Evolutionary conservation across 2,113 vertebrate species (phyloP).

Genomic region (Lipophrys pholis): DNA sequence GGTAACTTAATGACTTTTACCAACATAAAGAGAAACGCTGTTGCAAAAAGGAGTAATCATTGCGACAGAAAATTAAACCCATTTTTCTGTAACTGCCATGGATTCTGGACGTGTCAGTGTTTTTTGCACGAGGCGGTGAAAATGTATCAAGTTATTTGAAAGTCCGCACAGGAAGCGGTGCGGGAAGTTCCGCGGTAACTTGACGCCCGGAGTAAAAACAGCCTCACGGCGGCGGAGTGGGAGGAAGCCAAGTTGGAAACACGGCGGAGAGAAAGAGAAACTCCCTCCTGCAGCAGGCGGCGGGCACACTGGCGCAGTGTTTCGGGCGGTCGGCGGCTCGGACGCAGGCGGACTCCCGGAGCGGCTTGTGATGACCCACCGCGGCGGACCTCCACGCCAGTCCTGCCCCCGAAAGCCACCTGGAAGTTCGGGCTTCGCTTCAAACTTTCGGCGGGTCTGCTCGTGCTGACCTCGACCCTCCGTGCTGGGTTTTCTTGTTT

Average conservation of each 20-base stretch:
- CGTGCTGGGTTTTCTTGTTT: constrained; percentile 5
- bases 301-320: too few species aligned
- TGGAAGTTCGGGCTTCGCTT: constrained; percentile 46
- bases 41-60: too few species aligned
- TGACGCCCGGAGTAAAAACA: neutral
- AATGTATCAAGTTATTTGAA: constrained; percentile 27
- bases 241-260: constrained; percentile 73
- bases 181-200: rapidly evolving
- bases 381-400: neutral
- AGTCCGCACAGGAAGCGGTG: neutral
- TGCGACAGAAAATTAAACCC: too few species aligned
- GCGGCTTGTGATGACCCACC: constrained; percentile 26
- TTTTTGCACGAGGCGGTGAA: too few species aligned
- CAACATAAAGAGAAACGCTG: too few species aligned
- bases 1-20: too few species aligned
- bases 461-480: constrained; percentile 16
- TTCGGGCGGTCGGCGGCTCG: constrained; percentile 23
- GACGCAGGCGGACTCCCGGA: constrained; percentile 6
- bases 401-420: neutral
- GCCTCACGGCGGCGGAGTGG: neutral
- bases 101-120: too few species aligned
- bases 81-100: too few species aligned
- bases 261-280: constrained; percentile 52
- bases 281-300: constrained; percentile 45
- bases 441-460: constrained; percentile 67